Evolutionary conservation across 2,113 vertebrate genomes (phyloP).

Genomic region (Nothoprocta perdicaria): DNA sequence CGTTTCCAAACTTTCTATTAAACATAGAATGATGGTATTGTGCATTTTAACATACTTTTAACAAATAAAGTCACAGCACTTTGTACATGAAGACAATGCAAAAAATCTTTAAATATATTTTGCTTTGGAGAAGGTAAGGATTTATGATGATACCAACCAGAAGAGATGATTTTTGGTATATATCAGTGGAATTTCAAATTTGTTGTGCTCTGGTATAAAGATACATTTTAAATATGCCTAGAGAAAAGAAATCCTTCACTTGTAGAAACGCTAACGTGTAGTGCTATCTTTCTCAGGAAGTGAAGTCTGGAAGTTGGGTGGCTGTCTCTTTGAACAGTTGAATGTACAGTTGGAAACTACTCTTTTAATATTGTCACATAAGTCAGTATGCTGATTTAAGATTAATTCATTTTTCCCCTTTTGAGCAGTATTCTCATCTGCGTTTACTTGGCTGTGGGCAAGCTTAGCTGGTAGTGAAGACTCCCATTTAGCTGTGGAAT

Average conservation of each 20-base stretch:
- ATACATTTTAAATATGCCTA: background rate
- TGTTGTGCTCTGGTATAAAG: background rate
- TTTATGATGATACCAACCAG: background rate
- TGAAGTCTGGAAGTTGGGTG: background rate
- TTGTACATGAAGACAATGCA: background rate
- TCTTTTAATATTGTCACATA: no score
- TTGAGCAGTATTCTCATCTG: background rate
- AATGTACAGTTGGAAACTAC: background rate
- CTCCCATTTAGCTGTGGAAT: background rate
- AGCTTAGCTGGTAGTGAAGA: background rate
- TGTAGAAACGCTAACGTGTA: background rate
- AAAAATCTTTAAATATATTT: background rate
- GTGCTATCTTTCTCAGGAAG: background rate
- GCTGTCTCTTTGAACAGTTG: background rate
- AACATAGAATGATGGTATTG: accelerated
- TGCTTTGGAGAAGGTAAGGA: background rate
- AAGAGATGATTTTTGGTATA: accelerated
- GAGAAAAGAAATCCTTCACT: background rate
- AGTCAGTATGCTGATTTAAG: background rate
- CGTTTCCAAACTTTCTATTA: background rate
- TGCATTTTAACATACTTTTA: background rate
- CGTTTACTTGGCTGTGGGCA: background rate
- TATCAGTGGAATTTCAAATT: background rate
- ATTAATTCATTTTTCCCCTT: background rate
- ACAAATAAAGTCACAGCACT: background rate